Evolutionary conservation across 2,797 vertebrate genomes (phyloP).

Genomic region (Trichosurus vulpecula): DNA sequence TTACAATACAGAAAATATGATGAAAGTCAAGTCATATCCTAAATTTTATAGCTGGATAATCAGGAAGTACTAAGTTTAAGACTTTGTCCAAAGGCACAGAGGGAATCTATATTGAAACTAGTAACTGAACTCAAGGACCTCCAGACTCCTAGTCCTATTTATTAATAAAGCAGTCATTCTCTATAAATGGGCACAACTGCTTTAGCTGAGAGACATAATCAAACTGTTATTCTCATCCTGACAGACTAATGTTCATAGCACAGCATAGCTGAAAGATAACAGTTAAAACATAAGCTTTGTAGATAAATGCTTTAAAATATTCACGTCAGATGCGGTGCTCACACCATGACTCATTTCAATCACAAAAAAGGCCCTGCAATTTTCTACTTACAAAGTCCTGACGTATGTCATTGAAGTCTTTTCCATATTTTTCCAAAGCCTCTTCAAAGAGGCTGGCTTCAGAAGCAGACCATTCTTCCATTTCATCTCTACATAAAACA

Average conservation of each 20-base stretch:
- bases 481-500: conserved; percentile 96
- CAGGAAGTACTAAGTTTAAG: background rate
- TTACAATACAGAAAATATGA: background rate
- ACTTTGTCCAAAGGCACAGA: background rate
- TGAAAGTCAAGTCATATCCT: background rate
- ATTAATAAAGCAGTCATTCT: background rate
- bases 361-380: background rate
- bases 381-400: conserved; percentile 96
- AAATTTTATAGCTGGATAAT: background rate
- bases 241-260: background rate
- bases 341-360: background rate
- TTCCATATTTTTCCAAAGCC: conserved; percentile 97
- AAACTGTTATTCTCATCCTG: background rate
- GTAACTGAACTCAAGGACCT: background rate
- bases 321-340: background rate
- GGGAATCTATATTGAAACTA: background rate
- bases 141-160: background rate
- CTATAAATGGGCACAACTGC: background rate
- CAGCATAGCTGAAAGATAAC: background rate
- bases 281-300: background rate
- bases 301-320: conserved; percentile 19
- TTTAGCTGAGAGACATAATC: background rate
- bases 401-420: conserved; percentile 99
- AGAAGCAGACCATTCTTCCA: conserved; percentile 99
- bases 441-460: conserved; percentile 98